Evolutionary conservation across 2,113 vertebrate genomes (phyloP).

Genomic region (Limnothrissa miodon): DNA sequence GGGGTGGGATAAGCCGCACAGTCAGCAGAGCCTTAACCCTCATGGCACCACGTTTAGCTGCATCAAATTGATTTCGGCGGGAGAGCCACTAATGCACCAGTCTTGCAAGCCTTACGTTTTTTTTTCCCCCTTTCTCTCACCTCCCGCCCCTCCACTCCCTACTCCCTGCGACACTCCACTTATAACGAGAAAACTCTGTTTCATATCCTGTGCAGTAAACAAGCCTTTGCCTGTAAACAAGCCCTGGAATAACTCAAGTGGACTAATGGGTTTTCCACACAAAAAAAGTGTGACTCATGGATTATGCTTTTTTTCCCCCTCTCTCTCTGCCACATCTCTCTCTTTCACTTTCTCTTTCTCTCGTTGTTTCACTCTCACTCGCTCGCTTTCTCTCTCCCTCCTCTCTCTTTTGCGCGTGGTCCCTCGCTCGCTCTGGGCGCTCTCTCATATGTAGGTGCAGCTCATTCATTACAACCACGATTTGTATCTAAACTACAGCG

Average conservation of each 20-base stretch:
- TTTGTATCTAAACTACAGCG: slow-evolving; percentile 88
- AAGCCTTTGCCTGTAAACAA: slow-evolving; percentile 17
- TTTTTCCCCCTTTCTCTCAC: background rate
- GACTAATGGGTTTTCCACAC: slow-evolving; percentile 15
- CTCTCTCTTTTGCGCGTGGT: too few relatives aligned
- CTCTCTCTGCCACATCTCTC: slow-evolving; percentile 6
- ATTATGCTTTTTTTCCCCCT: slow-evolving; percentile 5
- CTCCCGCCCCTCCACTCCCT: background rate
- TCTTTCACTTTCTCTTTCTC: background rate
- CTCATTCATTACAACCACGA: slow-evolving; percentile 97
- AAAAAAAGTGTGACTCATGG: slow-evolving; percentile 19
- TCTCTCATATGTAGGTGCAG: slow-evolving; percentile 77
- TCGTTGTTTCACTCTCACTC: background rate
- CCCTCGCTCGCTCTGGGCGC: background rate
- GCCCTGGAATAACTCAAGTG: slow-evolving; percentile 16
- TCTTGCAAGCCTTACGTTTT: background rate
- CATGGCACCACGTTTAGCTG: slow-evolving; percentile 8
- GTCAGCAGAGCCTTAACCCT: slow-evolving; percentile 12
- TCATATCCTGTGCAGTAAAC: slow-evolving; percentile 19
- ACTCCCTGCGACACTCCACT: background rate
- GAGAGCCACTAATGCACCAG: slow-evolving; percentile 4
- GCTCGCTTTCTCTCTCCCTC: background rate
- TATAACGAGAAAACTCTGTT: slow-evolving; percentile 18
- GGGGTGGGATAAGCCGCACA: background rate
- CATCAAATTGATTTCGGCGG: slow-evolving; percentile 19